Evolutionary conservation across 2,888 invertebrate species (phyloP).

Genomic region (Leptinotarsa peninsularis): DNA sequence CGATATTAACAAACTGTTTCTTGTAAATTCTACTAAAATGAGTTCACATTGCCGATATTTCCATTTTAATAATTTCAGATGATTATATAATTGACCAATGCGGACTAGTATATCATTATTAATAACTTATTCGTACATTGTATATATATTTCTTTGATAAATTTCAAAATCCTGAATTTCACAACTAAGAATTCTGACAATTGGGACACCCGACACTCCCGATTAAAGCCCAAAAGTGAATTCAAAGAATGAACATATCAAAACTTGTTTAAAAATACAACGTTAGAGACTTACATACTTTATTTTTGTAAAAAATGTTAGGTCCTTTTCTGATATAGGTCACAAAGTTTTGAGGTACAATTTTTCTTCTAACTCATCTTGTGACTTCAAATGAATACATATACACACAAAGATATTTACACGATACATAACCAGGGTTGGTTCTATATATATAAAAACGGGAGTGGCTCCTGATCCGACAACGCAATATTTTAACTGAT

Average conservation of each 20-base stretch:
- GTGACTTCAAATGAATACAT: constrained; percentile 37
- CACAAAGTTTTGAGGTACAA: background rate
- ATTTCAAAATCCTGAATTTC: too few relatives aligned
- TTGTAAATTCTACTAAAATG: too few relatives aligned
- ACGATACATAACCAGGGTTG: constrained; percentile 41
- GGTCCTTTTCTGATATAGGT: background rate
- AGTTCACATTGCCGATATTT: background rate
- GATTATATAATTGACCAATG: background rate
- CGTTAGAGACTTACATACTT: background rate
- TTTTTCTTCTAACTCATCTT: constrained; percentile 39
- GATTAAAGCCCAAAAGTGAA: too few relatives aligned
- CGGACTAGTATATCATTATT: background rate
- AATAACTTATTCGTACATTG: too few relatives aligned
- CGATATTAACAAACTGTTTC: too few relatives aligned
- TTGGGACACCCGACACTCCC: too few relatives aligned
- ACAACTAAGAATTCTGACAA: too few relatives aligned
- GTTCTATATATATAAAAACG: constrained; percentile 43
- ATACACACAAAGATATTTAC: constrained; percentile 43
- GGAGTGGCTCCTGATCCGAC: constrained; percentile 1
- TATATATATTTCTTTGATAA: too few relatives aligned
- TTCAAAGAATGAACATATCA: too few relatives aligned
- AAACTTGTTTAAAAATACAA: too few relatives aligned
- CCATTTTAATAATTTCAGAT: background rate
- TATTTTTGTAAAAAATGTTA: background rate
- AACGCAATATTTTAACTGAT: background rate